Conservation (phyloP, 2,888 invertebrate genomes). For the Acanthosepion pharaonis region DNA sequence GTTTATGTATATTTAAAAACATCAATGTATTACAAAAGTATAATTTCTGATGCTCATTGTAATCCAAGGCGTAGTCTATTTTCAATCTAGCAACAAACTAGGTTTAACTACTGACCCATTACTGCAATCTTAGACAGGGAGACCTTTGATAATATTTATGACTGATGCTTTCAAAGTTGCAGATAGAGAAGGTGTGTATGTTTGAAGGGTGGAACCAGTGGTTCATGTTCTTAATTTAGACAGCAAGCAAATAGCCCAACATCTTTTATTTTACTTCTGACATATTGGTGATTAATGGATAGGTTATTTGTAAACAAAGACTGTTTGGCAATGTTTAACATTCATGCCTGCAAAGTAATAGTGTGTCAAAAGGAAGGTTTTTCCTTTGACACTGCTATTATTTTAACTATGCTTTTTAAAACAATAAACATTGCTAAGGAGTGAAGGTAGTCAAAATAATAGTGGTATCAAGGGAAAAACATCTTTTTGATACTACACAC, state of each 20-base stretch:
- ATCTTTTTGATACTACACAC: too few species aligned
- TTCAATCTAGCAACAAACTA: background rate
- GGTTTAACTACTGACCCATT: constrained; percentile 10
- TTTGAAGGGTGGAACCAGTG: background rate
- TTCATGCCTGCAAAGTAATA: too few species aligned
- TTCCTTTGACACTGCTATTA: too few species aligned
- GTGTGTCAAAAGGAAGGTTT: too few species aligned
- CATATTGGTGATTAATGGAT: background rate
- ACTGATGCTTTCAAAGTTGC: background rate
- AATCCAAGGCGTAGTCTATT: background rate
- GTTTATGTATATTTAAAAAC: too few species aligned
- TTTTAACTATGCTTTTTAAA: too few species aligned
- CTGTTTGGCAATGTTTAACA: too few species aligned
- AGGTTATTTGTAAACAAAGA: background rate
- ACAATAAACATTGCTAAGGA: too few species aligned
- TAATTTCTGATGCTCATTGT: background rate
- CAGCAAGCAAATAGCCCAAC: background rate
- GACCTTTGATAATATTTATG: background rate
- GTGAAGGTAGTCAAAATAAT: too few species aligned
- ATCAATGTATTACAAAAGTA: background rate
- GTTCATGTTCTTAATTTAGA: background rate
- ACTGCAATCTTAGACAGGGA: background rate
- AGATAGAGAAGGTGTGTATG: background rate
- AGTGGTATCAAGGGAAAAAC: too few species aligned
- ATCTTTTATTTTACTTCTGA: too few species aligned